These are phyloP conservation scores for Acromyrmex charruanus DNA, from an alignment of 1,140 invertebrate species.

Conservation along the genomic window DNA sequence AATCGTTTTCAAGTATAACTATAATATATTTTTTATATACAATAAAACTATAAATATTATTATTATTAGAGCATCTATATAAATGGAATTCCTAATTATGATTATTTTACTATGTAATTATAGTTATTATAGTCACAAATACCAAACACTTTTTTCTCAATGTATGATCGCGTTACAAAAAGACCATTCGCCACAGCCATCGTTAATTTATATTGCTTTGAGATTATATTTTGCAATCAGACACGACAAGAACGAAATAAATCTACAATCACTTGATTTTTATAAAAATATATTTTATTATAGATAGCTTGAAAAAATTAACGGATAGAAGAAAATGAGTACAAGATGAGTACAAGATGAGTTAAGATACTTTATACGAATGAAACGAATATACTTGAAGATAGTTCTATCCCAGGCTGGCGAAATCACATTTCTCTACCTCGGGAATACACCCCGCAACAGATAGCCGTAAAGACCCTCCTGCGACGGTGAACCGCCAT, in stretches of 20 bases:
- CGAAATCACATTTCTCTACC: slow-evolving; percentile 44
- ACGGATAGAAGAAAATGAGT: background rate
- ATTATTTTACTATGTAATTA: too few relatives aligned
- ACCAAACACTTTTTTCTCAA: too few relatives aligned
- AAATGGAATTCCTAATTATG: too few relatives aligned
- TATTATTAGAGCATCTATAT: too few relatives aligned
- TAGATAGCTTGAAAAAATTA: background rate
- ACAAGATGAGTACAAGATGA: background rate
- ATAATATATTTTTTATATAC: too few relatives aligned
- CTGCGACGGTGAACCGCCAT: slow-evolving; percentile 52
- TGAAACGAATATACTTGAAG: background rate
- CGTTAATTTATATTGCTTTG: background rate
- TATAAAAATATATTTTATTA: background rate
- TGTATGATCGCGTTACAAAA: background rate
- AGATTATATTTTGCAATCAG: background rate
- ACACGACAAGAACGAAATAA: too few relatives aligned
- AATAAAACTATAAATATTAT: too few relatives aligned
- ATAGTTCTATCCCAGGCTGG: background rate
- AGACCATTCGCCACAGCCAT: background rate
- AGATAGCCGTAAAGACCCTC: slow-evolving; percentile 57
- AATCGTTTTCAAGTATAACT: too few relatives aligned
- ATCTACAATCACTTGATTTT: background rate
- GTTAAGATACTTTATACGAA: background rate
- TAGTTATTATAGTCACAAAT: too few relatives aligned
- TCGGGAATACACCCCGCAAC: slow-evolving; percentile 28